Conservation (phyloP, 2,888 invertebrate genomes). For the Orchesella flavescens region DNA sequence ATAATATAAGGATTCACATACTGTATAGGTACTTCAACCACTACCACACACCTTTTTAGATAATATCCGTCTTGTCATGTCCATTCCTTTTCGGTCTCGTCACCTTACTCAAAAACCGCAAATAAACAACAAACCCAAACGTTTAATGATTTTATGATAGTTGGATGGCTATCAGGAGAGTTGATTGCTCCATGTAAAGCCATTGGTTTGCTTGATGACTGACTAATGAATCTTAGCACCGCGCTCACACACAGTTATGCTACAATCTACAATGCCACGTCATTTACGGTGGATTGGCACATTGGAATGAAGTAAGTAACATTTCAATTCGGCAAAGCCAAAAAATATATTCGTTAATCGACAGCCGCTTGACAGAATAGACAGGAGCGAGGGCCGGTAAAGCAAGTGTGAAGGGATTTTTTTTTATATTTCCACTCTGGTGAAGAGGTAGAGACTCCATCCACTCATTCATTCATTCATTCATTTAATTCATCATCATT, state of each 20-base stretch:
- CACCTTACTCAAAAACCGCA: conserved; percentile 29
- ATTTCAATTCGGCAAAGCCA: conserved; percentile 28
- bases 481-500: conserved; percentile 33
- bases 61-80: conserved; percentile 41
- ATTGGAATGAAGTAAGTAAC: conserved; percentile 11
- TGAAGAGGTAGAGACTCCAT: conserved; percentile 1
- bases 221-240: conserved; percentile 2
- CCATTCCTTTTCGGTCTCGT: conserved; percentile 55
- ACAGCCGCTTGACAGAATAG: conserved; percentile 32
- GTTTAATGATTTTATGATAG: conserved; percentile 45
- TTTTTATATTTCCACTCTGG: conserved; percentile 15
- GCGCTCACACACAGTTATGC: not conserved
- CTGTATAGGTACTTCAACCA: too few relatives aligned
- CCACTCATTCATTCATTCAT: conserved; percentile 19
- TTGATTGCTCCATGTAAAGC: not conserved
- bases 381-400: not conserved
- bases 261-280: conserved; percentile 26
- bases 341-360: conserved; percentile 28
- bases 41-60: too few relatives aligned
- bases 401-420: conserved; percentile 37
- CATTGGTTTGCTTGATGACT: not conserved
- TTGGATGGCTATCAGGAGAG: conserved; percentile 17
- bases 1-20: not conserved
- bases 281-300: conserved; percentile 49
- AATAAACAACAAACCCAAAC: conserved; percentile 39